Base-by-base conservation (phyloP, 2,113 vertebrate species). In the Petrocephalus microphthalmus region DNA sequence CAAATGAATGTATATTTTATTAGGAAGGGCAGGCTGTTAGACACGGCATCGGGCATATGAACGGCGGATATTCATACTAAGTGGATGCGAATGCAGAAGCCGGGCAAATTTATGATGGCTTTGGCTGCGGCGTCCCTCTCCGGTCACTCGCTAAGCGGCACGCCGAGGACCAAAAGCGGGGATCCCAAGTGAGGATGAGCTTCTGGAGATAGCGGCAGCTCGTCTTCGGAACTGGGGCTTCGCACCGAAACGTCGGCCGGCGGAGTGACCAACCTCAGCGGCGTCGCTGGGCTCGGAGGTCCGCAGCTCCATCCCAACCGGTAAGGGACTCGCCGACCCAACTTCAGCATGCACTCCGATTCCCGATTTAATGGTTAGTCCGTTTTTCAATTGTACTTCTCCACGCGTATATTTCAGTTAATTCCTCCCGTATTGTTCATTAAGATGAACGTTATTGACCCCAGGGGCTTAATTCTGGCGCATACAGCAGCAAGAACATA, bases 141-240 rank as follows among this genome's bases (percentile, higher is more conserved):
- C 81, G 19, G 47, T 49, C 47, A 84, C 42, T 84, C 8, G 42
- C 22, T 22, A 20, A 74, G 57, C 47, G 56, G 47, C 7, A 74
- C 8, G 47, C 20, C 45, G 60, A 67, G 45, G 13, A 11, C 42
- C 29, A 47, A 7, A 74, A 84, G 54, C 60, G 52, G 82, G 56
- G 82, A 84, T 84, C 29, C 81, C 91, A 25, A 74, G 10, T 81
- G 37, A 86, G 37, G 57, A 88, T 88, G 56, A 25, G 25, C 22
- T 20, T 67, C 81, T 85, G 88, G 85, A 89, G 90, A 22, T 87
- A 2, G n/a, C 90, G 8, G 11, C 71, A 8, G 87, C 33, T 89
- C 87, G 90, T 60, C 54, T 20, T 51, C 88, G 84, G 88, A 89
- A 3, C 88, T 90, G 90, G 60, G 71, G 71, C 71, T 78, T 78